These are phyloP conservation scores for Bradypodion pumilum DNA, from an alignment of 2,797 vertebrate genomes.

Conservation along the genomic window DNA sequence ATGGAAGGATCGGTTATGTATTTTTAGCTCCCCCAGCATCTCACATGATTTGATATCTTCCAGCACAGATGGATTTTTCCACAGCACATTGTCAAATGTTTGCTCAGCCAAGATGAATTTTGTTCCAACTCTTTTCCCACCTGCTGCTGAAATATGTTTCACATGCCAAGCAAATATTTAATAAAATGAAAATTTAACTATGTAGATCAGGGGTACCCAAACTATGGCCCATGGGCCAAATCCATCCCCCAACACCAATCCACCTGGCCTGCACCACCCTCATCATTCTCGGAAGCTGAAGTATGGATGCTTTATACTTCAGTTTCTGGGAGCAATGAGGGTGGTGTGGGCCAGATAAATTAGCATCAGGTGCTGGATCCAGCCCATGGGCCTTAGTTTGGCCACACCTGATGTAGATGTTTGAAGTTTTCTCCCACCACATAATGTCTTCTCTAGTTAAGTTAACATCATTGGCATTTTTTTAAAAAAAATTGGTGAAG, in stretches of 20 bases:
- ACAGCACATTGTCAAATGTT: conserved; percentile 73
- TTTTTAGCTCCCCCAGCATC: conserved; percentile 72
- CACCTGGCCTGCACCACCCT: too few species aligned
- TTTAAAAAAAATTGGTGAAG: not conserved
- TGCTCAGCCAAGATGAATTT: conserved; percentile 73
- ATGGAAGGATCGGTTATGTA: conserved; percentile 57
- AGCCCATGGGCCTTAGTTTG: too few species aligned
- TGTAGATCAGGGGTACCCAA: too few species aligned
- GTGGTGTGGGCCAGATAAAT: too few species aligned
- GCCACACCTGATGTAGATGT: too few species aligned
- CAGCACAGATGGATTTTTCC: conserved; percentile 72
- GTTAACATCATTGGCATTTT: not conserved
- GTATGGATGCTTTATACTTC: too few species aligned
- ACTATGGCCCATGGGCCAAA: too few species aligned
- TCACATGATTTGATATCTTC: conserved; percentile 64
- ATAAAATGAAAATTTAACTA: conserved; percentile 24
- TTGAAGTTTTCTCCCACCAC: not conserved
- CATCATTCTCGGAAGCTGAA: too few species aligned
- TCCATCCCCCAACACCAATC: too few species aligned
- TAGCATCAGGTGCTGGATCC: too few species aligned
- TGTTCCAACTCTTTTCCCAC: conserved; percentile 72
- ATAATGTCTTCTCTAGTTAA: conserved; percentile 7
- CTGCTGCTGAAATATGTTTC: conserved; percentile 58
- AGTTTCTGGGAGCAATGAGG: too few species aligned
- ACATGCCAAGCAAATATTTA: conserved; percentile 28